phyloP scores from a whole-genome alignment of 2,113 vertebrate species.

The Chaetops frenatus region DNA sequence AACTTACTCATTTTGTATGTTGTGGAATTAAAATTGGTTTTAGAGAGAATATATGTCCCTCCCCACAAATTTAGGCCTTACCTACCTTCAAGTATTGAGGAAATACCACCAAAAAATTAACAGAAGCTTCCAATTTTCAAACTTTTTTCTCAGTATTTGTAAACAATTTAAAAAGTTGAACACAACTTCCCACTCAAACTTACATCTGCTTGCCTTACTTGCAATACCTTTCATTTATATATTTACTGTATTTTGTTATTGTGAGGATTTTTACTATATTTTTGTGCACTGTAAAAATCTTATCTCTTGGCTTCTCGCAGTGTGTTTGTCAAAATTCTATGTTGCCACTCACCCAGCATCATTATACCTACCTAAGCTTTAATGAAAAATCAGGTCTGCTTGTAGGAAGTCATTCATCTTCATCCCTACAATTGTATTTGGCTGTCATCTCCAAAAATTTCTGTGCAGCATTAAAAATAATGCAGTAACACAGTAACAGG shows the following conservation, averaged over 20 bases:
- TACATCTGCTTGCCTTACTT: not conserved
- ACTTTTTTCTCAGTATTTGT: not conserved
- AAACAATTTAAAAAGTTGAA: not conserved
- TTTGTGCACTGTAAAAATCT: not conserved
- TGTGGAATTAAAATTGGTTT: no score
- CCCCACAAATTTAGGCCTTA: not conserved
- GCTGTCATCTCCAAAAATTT: not conserved
- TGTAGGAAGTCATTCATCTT: not conserved
- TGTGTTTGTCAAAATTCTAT: not conserved
- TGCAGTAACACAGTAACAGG: not conserved
- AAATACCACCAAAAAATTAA: not conserved
- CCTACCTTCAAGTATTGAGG: not conserved
- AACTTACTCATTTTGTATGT: not conserved
- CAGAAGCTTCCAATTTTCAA: not conserved
- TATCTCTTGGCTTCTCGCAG: not conserved
- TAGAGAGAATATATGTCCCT: not conserved
- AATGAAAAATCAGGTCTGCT: not conserved
- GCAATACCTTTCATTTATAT: not conserved
- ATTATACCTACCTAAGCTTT: not conserved
- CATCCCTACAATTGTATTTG: not conserved
- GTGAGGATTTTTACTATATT: rapidly evolving
- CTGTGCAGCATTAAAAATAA: not conserved
- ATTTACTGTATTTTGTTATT: not conserved
- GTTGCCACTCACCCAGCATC: not conserved
- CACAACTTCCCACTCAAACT: not conserved